Conservation (phyloP, 2,888 invertebrate genomes). For the Yponomeuta malinellus region DNA sequence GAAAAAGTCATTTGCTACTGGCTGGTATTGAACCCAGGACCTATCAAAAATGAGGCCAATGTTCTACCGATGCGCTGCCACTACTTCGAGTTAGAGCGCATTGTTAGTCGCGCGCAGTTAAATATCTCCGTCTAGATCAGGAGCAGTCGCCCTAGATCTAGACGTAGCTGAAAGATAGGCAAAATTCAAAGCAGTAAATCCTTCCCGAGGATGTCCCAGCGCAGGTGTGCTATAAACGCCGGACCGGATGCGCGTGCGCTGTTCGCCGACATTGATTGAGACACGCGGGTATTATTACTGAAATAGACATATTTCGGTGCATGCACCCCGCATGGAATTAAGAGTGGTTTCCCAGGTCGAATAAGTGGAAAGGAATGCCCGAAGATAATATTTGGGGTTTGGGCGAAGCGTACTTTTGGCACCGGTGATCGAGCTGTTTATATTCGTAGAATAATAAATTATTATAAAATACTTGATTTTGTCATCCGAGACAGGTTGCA, state of each 20-base stretch:
- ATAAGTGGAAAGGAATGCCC: background rate
- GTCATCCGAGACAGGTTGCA: too few relatives aligned
- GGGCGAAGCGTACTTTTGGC: too few relatives aligned
- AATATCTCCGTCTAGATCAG: too few relatives aligned
- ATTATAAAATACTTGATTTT: too few relatives aligned
- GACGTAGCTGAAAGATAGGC: background rate
- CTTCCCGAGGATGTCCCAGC: background rate
- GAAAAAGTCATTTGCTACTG: too few relatives aligned
- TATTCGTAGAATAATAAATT: background rate
- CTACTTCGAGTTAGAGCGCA: too few relatives aligned
- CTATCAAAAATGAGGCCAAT: too few relatives aligned
- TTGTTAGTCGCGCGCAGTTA: too few relatives aligned
- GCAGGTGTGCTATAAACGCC: slow-evolving; percentile 5
- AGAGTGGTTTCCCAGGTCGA: background rate
- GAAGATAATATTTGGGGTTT: background rate
- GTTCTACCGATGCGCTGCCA: too few relatives aligned
- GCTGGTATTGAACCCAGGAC: too few relatives aligned
- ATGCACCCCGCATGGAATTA: background rate
- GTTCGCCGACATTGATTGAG: slow-evolving; percentile 2
- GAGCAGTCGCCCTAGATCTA: too few relatives aligned
- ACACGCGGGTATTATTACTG: slow-evolving; percentile 2
- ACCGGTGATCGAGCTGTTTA: background rate
- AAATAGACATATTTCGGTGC: slow-evolving; percentile 6
- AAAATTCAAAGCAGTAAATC: background rate
- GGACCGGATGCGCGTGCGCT: slow-evolving; percentile 5